Conservation (phyloP, 2,888 invertebrate species). For the Prenolepis imparis region DNA sequence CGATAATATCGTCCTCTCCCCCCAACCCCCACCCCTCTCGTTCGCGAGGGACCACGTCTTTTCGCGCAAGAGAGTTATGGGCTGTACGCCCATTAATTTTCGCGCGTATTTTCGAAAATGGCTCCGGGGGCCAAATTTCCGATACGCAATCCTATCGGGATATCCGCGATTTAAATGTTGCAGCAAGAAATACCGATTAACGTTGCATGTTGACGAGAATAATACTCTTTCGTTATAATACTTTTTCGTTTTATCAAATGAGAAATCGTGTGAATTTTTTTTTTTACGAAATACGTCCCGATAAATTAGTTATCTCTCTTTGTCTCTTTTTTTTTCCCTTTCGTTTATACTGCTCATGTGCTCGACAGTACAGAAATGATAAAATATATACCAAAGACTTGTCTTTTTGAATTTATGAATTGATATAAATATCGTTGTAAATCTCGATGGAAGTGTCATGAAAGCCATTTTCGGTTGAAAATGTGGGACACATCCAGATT, state of each 20-base stretch:
- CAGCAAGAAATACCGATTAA: neutral
- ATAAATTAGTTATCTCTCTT: neutral
- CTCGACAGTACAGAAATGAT: neutral
- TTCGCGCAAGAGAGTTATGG: neutral
- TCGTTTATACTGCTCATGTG: neutral
- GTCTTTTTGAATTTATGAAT: slow-evolving; percentile 1
- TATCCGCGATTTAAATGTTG: neutral
- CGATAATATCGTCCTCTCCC: neutral
- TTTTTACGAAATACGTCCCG: neutral
- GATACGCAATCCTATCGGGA: neutral
- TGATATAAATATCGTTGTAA: neutral
- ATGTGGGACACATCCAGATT: neutral
- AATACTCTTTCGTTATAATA: slow-evolving; percentile 1
- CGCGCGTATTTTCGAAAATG: neutral
- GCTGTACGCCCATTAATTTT: slow-evolving; percentile 5
- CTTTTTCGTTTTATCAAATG: neutral
- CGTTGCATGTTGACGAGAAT: slow-evolving; percentile 4
- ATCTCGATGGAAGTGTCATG: neutral
- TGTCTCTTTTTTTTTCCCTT: neutral
- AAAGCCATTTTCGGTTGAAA: neutral
- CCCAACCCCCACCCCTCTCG: no score
- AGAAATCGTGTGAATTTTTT: neutral
- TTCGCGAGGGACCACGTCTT: neutral
- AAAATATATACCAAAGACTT: neutral
- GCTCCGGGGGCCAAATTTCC: neutral